Percentiles rank a stretch among this genome's conserved stretches.
These are phyloP conservation scores for Nyctibius grandis DNA, from an alignment of 2,797 vertebrate genomes.

Conservation along the genomic window DNA sequence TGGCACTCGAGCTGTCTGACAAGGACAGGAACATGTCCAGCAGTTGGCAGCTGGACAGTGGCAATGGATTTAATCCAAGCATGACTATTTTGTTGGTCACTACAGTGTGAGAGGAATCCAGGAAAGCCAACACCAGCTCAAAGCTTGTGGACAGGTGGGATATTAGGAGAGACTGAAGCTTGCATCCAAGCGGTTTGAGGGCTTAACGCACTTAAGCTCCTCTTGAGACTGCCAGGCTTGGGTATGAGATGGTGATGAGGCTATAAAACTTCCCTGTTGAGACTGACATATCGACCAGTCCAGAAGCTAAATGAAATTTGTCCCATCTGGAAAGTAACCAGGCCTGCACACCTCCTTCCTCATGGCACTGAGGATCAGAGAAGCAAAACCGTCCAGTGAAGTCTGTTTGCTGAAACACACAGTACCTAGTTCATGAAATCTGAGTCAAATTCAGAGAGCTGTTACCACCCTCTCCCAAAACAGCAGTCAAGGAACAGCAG, in stretches of 20 bases:
- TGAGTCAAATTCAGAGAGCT: background rate
- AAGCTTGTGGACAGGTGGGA: background rate
- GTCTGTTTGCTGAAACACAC: background rate
- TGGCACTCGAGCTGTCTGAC: background rate
- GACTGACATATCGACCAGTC: background rate
- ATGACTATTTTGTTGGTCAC: background rate
- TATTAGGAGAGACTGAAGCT: background rate
- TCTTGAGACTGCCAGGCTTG: background rate
- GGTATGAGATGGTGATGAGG: background rate
- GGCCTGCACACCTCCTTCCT: background rate
- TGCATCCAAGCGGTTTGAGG: background rate
- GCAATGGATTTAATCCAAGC: background rate
- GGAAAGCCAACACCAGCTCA: background rate
- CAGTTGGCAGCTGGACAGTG: background rate
- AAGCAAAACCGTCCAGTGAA: background rate
- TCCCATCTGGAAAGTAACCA: background rate
- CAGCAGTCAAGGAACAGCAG: background rate
- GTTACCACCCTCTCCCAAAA: background rate
- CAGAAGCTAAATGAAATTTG: slow-evolving; percentile 9
- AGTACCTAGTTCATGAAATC: background rate
- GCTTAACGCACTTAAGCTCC: background rate
- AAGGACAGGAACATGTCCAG: background rate
- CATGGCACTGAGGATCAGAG: background rate
- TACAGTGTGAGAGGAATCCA: background rate
- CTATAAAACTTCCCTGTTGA: background rate